A percentile compares a stretch with the other conserved stretches of the same genome.
Conservation (phyloP, 2,113 vertebrate genomes). For the Trochalopteron elliotii region DNA sequence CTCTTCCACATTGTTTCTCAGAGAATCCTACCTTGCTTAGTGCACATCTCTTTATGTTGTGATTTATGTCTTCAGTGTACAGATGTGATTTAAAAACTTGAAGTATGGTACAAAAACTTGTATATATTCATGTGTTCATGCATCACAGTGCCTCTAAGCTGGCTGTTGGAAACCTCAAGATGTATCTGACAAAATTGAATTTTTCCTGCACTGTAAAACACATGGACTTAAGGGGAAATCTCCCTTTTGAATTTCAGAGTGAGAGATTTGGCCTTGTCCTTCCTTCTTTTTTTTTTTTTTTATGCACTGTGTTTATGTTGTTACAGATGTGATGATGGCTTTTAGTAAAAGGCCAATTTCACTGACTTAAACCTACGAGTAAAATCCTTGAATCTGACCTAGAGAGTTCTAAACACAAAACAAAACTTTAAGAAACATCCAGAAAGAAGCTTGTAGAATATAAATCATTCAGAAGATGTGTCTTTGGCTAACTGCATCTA, state of each 20-base stretch:
- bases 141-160: not conserved
- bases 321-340: not conserved
- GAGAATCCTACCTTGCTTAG: not conserved
- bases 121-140: not conserved
- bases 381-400: not conserved
- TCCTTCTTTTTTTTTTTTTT: not conserved
- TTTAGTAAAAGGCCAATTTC: not conserved
- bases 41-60: not conserved
- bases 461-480: not conserved
- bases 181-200: not conserved
- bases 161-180: not conserved
- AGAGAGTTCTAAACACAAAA: not conserved
- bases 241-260: not conserved
- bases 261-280: not conserved
- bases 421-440: not conserved
- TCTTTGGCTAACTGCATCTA: not conserved
- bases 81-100: not conserved
- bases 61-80: not conserved
- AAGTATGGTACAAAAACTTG: not conserved
- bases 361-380: not conserved
- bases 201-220: not conserved
- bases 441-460: not conserved
- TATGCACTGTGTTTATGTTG: not conserved
- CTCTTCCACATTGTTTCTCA: not conserved
- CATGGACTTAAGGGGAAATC: fast-evolving